These are phyloP conservation scores for Sinotaia quadrata DNA, from an alignment of 2,888 invertebrate species.

Conservation along the genomic window DNA sequence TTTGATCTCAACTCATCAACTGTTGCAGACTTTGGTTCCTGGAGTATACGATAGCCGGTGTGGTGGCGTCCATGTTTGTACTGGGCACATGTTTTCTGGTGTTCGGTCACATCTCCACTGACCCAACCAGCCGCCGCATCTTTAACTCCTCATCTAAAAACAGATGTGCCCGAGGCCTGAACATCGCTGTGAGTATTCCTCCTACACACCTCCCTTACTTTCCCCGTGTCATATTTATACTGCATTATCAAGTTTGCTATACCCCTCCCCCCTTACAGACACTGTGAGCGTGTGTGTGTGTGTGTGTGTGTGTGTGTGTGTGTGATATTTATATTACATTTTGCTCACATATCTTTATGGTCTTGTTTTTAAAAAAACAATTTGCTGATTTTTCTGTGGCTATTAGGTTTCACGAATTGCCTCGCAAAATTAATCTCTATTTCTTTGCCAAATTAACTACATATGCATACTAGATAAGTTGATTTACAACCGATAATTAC, in stretches of 20 bases:
- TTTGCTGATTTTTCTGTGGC: too few species aligned
- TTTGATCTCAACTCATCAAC: too few species aligned
- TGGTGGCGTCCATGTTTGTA: slow-evolving; percentile 65
- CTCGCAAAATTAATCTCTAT: too few species aligned
- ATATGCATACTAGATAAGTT: too few species aligned
- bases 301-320: slow-evolving; percentile 12
- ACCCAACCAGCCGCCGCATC: slow-evolving; percentile 62
- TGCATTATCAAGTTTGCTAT: not conserved
- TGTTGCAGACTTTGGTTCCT: slow-evolving; percentile 63
- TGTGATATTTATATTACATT: not conserved
- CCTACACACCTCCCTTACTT: not conserved
- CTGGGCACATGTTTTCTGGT: slow-evolving; percentile 60
- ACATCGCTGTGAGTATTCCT: slow-evolving; percentile 60
- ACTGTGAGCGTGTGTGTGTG: not conserved
- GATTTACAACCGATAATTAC: too few species aligned
- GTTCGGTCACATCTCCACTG: slow-evolving; percentile 60
- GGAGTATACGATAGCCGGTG: slow-evolving; percentile 63
- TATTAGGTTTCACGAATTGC: too few species aligned
- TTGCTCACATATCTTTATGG: too few species aligned
- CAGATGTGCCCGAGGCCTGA: slow-evolving; percentile 62
- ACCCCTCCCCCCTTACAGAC: not conserved
- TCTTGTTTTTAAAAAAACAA: too few species aligned
- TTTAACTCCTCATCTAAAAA: slow-evolving; percentile 66
- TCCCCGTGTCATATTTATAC: not conserved
- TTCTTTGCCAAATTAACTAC: too few species aligned